Evolutionary conservation across 2,888 invertebrate species (phyloP).

Genomic region (Carcina quercana): DNA sequence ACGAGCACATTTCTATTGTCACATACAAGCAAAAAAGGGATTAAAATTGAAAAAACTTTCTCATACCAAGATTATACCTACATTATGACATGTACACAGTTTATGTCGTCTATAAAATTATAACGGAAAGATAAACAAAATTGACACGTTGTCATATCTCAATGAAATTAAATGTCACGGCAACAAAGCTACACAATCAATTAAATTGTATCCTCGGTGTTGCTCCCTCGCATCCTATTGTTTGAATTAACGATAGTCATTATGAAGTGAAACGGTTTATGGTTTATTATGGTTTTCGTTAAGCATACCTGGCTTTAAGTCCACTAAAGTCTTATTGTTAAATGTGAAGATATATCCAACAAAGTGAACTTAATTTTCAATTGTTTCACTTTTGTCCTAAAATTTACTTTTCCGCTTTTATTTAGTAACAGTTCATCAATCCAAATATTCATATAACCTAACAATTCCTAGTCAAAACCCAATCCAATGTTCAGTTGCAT

Average conservation of each 20-base stretch:
- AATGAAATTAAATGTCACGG: slow-evolving; percentile 24
- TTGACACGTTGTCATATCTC: slow-evolving; percentile 11
- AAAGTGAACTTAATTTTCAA: too few relatives aligned
- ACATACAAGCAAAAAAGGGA: too few relatives aligned
- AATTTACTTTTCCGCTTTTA: too few relatives aligned
- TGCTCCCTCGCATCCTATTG: slow-evolving; percentile 23
- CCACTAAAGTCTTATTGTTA: background rate
- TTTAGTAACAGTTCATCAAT: too few relatives aligned
- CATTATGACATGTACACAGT: too few relatives aligned
- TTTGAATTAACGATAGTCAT: slow-evolving; percentile 33
- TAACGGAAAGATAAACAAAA: slow-evolving; percentile 7
- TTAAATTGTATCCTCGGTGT: slow-evolving; percentile 29
- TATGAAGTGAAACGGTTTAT: slow-evolving; percentile 37
- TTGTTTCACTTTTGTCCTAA: too few relatives aligned
- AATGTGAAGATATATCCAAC: background rate
- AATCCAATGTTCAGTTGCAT: too few relatives aligned
- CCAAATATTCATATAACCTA: too few relatives aligned
- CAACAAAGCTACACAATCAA: slow-evolving; percentile 36
- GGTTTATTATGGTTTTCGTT: slow-evolving; percentile 25
- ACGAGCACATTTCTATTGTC: too few relatives aligned
- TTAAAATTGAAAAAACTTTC: too few relatives aligned
- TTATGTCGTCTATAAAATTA: background rate
- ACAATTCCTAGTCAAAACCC: too few relatives aligned
- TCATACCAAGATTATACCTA: too few relatives aligned
- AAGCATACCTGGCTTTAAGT: slow-evolving; percentile 1